A percentile compares a stretch with the other conserved stretches of the same genome.
phyloP scores from a whole-genome alignment of 2,113 vertebrate species.

The Oryzias melastigma region DNA sequence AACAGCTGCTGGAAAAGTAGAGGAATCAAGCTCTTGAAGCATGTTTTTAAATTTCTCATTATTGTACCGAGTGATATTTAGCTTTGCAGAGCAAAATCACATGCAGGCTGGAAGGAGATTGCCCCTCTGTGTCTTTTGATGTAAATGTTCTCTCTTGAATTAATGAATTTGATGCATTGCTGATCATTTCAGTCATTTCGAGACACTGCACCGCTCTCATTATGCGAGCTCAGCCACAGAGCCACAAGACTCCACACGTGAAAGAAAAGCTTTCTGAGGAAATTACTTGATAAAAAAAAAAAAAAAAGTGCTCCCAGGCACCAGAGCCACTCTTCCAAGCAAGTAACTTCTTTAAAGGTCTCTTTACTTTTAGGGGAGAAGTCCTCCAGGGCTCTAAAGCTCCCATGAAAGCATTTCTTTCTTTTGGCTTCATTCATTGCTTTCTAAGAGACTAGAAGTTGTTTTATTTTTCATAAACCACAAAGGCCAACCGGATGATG shows the following conservation, averaged over 20 bases:
- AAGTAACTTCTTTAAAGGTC: conserved; percentile 30
- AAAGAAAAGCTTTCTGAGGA: conserved; percentile 27
- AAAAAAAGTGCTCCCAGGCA: conserved; percentile 14
- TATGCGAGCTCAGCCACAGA: conserved; percentile 17
- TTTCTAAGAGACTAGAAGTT: conserved; percentile 16
- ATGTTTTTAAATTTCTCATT: too few species aligned
- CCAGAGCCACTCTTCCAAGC: conserved; percentile 18
- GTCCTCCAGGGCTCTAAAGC: background rate
- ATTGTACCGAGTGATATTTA: background rate
- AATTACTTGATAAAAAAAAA: conserved; percentile 19
- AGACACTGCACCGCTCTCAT: conserved; percentile 5
- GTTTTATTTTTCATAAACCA: conserved; percentile 13
- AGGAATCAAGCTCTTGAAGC: too few species aligned
- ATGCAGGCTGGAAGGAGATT: conserved; percentile 6
- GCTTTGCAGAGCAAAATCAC: background rate
- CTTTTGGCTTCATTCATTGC: background rate
- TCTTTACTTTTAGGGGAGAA: conserved; percentile 13
- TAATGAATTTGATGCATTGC: conserved; percentile 20
- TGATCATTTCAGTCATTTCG: conserved; percentile 18
- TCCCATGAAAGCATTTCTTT: conserved; percentile 14
- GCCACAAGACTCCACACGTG: conserved; percentile 5
- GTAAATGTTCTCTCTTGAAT: conserved; percentile 12
- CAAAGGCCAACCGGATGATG: background rate
- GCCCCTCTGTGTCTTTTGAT: conserved; percentile 11
- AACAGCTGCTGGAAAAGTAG: conserved; percentile 48